Conservation (phyloP, 1,140 invertebrate species). For the Catajapyx aquilonaris region DNA sequence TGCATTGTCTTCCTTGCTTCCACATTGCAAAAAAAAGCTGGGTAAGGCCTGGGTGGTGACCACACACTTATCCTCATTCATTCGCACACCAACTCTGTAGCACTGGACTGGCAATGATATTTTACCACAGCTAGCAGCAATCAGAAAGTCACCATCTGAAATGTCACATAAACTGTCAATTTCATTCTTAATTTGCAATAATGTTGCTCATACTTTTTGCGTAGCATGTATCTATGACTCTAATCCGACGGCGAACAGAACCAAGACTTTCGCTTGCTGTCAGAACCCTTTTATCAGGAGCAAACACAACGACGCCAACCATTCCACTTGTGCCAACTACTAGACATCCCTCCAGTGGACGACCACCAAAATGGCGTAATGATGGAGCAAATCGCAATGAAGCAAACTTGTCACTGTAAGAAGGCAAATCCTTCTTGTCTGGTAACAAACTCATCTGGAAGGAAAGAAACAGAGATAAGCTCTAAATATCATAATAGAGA, state of each 20-base stretch:
- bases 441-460: conserved; percentile 30
- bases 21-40: conserved; percentile 54
- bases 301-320: conserved; percentile 42
- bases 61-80: conserved; percentile 27
- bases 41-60: conserved; percentile 51
- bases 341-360: conserved; percentile 55
- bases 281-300: conserved; percentile 23
- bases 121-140: conserved; percentile 43
- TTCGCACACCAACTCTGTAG: conserved; percentile 39
- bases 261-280: conserved; percentile 44
- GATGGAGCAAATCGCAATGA: conserved; percentile 52
- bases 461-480: conserved; percentile 13
- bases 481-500: conserved; percentile 5
- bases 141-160: conserved; percentile 52
- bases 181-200: conserved; percentile 4
- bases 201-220: conserved; percentile 34
- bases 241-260: conserved; percentile 44
- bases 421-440: conserved; percentile 58
- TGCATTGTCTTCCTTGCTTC: conserved; percentile 24
- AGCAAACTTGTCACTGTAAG: conserved; percentile 69
- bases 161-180: conserved; percentile 7
- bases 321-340: conserved; percentile 67
- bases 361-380: conserved; percentile 64
- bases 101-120: conserved; percentile 48
- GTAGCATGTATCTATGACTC: conserved; percentile 49